These are phyloP conservation scores for Choreutis nemorana DNA, from an alignment of 2,888 invertebrate genomes.

Conservation along the genomic window DNA sequence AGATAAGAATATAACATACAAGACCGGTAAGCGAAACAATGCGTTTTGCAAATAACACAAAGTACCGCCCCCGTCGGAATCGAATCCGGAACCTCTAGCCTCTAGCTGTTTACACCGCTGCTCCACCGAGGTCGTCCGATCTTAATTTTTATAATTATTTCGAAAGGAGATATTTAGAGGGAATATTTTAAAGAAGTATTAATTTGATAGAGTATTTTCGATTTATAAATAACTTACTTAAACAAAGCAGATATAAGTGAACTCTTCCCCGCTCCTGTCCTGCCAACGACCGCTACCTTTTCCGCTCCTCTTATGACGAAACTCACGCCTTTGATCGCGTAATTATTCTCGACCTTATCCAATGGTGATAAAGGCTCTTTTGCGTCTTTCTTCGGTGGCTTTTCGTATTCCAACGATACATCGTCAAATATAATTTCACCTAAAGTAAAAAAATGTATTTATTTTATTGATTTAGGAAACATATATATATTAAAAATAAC, in stretches of 20 bases:
- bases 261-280: conserved; percentile 87
- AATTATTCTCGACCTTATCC: conserved; percentile 54
- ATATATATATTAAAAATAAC: not conserved
- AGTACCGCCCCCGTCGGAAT: too few relatives aligned
- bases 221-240: conserved; percentile 51
- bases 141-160: too few relatives aligned
- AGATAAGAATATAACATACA: too few relatives aligned
- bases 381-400: conserved; percentile 26
- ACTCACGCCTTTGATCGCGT: conserved; percentile 51
- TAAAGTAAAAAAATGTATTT: conserved; percentile 13
- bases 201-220: too few relatives aligned
- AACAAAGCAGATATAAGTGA: conserved; percentile 81
- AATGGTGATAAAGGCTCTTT: conserved; percentile 14
- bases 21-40: too few relatives aligned
- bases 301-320: conserved; percentile 65
- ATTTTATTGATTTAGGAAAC: not conserved
- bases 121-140: too few relatives aligned
- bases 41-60: too few relatives aligned
- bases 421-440: conserved; percentile 51
- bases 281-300: conserved; percentile 79
- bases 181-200: too few relatives aligned
- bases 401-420: conserved; percentile 48
- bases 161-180: too few relatives aligned
- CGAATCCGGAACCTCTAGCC: too few relatives aligned
- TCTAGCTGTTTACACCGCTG: too few relatives aligned